Evolutionary conservation across 2,888 invertebrate species (phyloP), one percentile per base, ranked within the genome.

Genomic region (Diarsia brunnea): DNA sequence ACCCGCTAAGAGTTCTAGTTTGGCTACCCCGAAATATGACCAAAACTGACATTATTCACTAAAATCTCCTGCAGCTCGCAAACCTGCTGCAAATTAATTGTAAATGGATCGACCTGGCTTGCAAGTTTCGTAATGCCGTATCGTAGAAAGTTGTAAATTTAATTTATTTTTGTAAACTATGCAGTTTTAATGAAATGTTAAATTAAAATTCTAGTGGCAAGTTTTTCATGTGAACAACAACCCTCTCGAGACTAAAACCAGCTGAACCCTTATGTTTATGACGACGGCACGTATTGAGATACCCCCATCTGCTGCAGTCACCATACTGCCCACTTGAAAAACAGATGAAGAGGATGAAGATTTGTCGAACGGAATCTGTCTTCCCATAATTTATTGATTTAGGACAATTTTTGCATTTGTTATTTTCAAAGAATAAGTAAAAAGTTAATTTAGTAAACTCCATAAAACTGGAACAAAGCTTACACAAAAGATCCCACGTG

Each of bases 81-180:
- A 70, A 64, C 63, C n/a, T 43, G 51, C 27, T 83, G 67, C 51
- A 71, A 53, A 51, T 82, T 79, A 60, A 79, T 58, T 67, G 53
- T 60, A 58, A 51, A 83, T 67, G 11, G 38, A 78, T 78, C 14
- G 51, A 51, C 24, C 21, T 2, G 58, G 66, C 43, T 70, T 47
- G n/a, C 49, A 81, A 79, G 58, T 75, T 64, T 68, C 21, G 38
- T 31, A n/a, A 43, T 21, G 63, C 14, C 5, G 43, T 55, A 49
- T 49, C 43, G 53, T n/a, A 51, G 21, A 21, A 74, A 53, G 47
- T 43, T 63, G 45, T 67, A 24, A 49, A 66, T 63, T 63, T 55
- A 55, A 72, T 49, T n/a, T 73, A 53, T 43, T 24, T 55, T 31
- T 58, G n/a, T 51, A 45, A 51, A 51, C 19, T 51, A 49, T n/a